Evolutionary conservation across 2,113 vertebrate species (phyloP).

Genomic region (Cyanistes caeruleus): DNA sequence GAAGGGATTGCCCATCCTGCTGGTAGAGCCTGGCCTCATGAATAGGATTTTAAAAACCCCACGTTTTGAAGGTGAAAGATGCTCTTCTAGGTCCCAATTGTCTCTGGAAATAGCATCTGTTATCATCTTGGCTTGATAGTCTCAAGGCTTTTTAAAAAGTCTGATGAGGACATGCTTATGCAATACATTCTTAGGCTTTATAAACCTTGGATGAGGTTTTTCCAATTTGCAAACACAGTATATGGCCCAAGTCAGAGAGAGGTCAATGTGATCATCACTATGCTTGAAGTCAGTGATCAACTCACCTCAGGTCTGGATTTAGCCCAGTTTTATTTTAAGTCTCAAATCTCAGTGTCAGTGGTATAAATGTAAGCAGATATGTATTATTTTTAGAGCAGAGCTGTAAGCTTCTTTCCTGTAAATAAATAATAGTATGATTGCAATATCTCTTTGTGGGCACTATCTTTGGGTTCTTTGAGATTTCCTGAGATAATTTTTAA

Average conservation of each 20-base stretch:
- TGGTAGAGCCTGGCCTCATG: neutral
- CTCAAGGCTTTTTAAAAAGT: neutral
- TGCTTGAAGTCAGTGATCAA: neutral
- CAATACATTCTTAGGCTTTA: neutral
- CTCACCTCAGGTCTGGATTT: neutral
- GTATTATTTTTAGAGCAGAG: slow-evolving; percentile 2
- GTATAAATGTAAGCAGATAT: neutral
- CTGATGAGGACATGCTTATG: neutral
- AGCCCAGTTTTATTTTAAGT: neutral
- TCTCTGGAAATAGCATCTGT: neutral
- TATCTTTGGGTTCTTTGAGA: neutral
- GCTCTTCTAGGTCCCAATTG: neutral
- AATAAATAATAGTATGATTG: slow-evolving; percentile 35
- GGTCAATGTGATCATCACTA: neutral
- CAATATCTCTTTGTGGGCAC: neutral
- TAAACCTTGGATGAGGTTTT: neutral
- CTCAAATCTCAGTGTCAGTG: neutral
- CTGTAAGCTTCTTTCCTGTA: neutral
- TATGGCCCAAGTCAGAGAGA: neutral
- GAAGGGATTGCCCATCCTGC: neutral
- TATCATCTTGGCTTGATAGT: neutral
- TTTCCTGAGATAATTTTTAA: neutral
- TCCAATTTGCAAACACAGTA: neutral
- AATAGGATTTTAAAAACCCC: neutral
- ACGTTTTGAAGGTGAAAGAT: neutral